These are phyloP conservation scores for Podarcis lilfordi DNA, from an alignment of 2,797 vertebrate species.

Conservation along the genomic window DNA sequence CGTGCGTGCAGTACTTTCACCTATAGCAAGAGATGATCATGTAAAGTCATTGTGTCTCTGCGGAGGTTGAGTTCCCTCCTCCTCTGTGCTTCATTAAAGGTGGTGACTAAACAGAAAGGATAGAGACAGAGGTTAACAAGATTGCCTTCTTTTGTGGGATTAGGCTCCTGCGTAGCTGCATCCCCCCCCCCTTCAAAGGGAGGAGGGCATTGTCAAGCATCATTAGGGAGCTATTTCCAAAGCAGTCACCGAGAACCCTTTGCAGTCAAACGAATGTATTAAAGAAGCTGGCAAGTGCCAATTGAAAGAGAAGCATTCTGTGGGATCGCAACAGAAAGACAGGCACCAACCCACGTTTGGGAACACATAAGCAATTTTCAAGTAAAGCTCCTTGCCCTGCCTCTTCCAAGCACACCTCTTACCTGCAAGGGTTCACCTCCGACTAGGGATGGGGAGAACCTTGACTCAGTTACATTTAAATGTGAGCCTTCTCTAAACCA, in stretches of 20 bases:
- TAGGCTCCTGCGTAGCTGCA: slow-evolving; percentile 61
- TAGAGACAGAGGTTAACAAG: slow-evolving; percentile 70
- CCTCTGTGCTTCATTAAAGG: slow-evolving; percentile 74
- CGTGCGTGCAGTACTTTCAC: slow-evolving; percentile 61
- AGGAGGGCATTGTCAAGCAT: slow-evolving; percentile 70
- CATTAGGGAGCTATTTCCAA: slow-evolving; percentile 71
- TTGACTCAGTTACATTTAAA: too few species aligned
- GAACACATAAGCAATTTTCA: not conserved
- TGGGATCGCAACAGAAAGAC: slow-evolving; percentile 54
- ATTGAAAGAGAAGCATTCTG: slow-evolving; percentile 58
- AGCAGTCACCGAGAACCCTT: slow-evolving; percentile 67
- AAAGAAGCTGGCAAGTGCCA: slow-evolving; percentile 49
- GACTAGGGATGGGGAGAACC: too few species aligned
- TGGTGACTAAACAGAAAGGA: slow-evolving; percentile 70
- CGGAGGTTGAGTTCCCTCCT: slow-evolving; percentile 47
- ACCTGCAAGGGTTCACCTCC: not conserved
- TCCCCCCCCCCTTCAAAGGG: slow-evolving; percentile 53
- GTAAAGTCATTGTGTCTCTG: slow-evolving; percentile 72
- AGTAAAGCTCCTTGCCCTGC: not conserved
- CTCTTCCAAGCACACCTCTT: too few species aligned
- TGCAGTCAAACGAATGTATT: slow-evolving; percentile 64
- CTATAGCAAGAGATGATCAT: slow-evolving; percentile 66
- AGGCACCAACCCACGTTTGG: not conserved
- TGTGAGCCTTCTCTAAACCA: too few species aligned
- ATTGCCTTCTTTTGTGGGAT: slow-evolving; percentile 72